Base-by-base conservation (phyloP, 2,113 vertebrate species). In the Columba janthina region DNA sequence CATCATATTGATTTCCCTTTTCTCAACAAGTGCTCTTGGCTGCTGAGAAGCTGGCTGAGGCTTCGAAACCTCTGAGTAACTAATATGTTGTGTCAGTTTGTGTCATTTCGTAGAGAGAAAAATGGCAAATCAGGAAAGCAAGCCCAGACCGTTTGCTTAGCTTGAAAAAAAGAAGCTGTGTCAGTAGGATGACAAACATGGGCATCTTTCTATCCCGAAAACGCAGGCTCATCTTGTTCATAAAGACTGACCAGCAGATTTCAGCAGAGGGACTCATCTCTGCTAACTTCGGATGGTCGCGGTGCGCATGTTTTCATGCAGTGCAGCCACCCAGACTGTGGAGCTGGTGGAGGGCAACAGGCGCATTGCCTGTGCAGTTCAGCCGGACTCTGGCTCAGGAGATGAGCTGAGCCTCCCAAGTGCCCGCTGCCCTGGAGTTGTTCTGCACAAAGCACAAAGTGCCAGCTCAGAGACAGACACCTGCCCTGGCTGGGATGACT, bases 1-100 rank as follows among this genome's bases (percentile, higher is more conserved):
- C 76, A 36, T 75, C 71, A n/a, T n/a, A 94, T 95, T 17, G 87
- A 86, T 94, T 61, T 91, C 60, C 60, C 46, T 77, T 85, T 61
- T 12, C 77, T 89, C 89, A 87, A 71, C 78, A 88, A 94, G 70
- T 48, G 46, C 89, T 89, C 72, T 83, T 60, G 80, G 67, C 87
- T 88, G 58, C 69, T 69, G 62, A 88, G 83, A 31, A 83, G 67
- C 62, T 48, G 36, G 78, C 62, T 31, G 64, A 92, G 60, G 42
- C 64, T 80, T 72, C 25, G 78, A 82, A 88, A 58, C 8, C 91
- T 70, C 44, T 0, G 26, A 80, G 76, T 40, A 79, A 56, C 73
- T 91, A 50, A 91, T 72, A 32, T 6, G 38, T 51, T 19, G 34
- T 73, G 84, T 93, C 81, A 84, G 40, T 56, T 60, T 9, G 80